Evolutionary conservation across 2,888 invertebrate genomes (phyloP).

Genomic region (Iphiclides podalirius): DNA sequence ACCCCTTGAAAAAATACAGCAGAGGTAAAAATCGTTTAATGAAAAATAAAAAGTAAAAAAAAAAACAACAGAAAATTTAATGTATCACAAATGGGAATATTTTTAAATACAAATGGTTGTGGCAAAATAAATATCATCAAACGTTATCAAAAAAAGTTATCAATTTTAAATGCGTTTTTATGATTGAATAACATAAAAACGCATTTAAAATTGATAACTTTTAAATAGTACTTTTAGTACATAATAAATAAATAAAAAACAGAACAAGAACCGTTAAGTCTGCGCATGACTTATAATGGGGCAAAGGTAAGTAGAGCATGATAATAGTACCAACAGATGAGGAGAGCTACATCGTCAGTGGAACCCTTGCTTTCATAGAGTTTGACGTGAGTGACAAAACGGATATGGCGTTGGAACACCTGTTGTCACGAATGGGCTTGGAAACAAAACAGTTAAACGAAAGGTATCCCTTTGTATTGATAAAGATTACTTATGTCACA

Average conservation of each 20-base stretch:
- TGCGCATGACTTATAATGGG: slow-evolving; percentile 27
- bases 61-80: no score
- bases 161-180: no score
- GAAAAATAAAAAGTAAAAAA: no score
- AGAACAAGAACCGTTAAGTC: slow-evolving; percentile 50
- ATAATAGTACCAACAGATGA: slow-evolving; percentile 26
- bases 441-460: slow-evolving; percentile 58
- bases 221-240: no score
- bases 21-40: no score
- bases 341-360: slow-evolving; percentile 37
- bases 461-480: slow-evolving; percentile 44
- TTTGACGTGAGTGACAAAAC: slow-evolving; percentile 34
- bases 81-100: no score
- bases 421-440: slow-evolving; percentile 59
- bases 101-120: no score
- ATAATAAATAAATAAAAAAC: slow-evolving; percentile 29
- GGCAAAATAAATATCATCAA: no score
- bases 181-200: no score
- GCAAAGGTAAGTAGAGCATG: slow-evolving; percentile 54
- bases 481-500: neutral
- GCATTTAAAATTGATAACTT: no score
- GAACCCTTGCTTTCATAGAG: slow-evolving; percentile 57
- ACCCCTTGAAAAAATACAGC: no score
- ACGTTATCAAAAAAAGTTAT: no score
- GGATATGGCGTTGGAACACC: slow-evolving; percentile 57